Conservation (phyloP, 2,113 vertebrate species). For the Alligator mississippiensis region DNA sequence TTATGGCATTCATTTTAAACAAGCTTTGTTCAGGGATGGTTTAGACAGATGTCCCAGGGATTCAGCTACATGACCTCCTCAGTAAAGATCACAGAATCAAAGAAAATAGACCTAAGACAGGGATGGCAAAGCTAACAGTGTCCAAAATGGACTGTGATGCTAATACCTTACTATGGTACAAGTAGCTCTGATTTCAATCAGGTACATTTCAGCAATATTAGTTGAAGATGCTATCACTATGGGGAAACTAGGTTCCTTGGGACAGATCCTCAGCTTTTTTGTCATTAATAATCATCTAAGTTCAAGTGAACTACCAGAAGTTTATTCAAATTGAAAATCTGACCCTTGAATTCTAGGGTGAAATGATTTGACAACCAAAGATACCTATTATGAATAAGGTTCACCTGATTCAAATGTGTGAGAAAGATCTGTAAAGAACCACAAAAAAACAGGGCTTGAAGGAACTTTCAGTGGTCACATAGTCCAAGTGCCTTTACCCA, state of each 20-base stretch:
- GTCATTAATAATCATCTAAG: background rate
- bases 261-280: background rate
- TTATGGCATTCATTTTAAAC: background rate
- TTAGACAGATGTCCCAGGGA: no score
- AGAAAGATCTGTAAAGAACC: no score
- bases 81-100: no score
- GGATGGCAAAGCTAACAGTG: background rate
- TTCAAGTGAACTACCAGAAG: background rate
- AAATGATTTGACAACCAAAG: background rate
- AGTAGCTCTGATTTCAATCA: background rate
- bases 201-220: conserved; percentile 3
- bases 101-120: no score
- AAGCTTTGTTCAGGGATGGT: no score
- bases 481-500: no score
- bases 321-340: background rate
- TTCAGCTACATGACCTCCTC: no score
- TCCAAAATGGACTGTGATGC: background rate
- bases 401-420: background rate
- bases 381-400: background rate
- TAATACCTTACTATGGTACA: background rate
- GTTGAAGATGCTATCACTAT: background rate
- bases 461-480: no score
- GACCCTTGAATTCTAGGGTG: background rate
- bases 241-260: background rate
- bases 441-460: no score